Conservation (phyloP, 1,140 invertebrate genomes). For the Hermatobates lingyangjiaoensis region DNA sequence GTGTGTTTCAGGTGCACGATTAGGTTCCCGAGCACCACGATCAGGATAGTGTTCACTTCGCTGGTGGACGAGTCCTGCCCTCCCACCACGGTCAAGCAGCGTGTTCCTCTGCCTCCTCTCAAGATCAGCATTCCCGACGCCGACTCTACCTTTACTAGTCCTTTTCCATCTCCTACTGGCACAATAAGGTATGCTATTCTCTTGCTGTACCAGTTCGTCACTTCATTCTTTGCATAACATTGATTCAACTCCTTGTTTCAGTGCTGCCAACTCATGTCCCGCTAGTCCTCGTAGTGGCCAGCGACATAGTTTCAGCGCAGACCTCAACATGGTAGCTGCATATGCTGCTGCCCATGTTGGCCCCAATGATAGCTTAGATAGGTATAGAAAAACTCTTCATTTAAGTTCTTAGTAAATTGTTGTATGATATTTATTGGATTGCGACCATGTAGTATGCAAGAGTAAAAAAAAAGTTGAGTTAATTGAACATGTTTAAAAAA, state of each 20-base stretch:
- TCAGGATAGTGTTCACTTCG: slow-evolving; percentile 83
- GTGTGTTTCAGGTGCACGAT: slow-evolving; percentile 66
- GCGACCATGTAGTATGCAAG: too few relatives aligned
- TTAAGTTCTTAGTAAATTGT: too few relatives aligned
- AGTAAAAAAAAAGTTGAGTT: too few relatives aligned
- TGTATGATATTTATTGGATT: too few relatives aligned
- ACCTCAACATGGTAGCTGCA: slow-evolving; percentile 48
- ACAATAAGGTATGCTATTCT: slow-evolving; percentile 40
- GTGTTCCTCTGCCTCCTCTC: slow-evolving; percentile 41
- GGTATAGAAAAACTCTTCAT: too few relatives aligned
- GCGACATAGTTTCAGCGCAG: slow-evolving; percentile 40
- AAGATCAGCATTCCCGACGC: slow-evolving; percentile 80
- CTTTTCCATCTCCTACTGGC: slow-evolving; percentile 79
- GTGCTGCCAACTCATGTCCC: slow-evolving; percentile 87
- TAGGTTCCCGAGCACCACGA: slow-evolving; percentile 92
- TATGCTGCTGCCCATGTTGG: slow-evolving; percentile 38
- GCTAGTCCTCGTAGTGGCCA: slow-evolving; percentile 72
- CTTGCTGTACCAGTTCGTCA: too few relatives aligned
- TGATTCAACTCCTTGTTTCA: slow-evolving; percentile 22
- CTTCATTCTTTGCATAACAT: background rate
- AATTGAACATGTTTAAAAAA: too few relatives aligned
- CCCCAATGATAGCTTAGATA: too few relatives aligned
- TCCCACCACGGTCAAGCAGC: slow-evolving; percentile 21
- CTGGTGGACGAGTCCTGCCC: slow-evolving; percentile 51
- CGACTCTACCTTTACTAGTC: slow-evolving; percentile 47